Percentiles rank a stretch among this genome's conserved stretches.
Conservation (phyloP, 2,888 invertebrate genomes). For the Drosophila cognata region DNA sequence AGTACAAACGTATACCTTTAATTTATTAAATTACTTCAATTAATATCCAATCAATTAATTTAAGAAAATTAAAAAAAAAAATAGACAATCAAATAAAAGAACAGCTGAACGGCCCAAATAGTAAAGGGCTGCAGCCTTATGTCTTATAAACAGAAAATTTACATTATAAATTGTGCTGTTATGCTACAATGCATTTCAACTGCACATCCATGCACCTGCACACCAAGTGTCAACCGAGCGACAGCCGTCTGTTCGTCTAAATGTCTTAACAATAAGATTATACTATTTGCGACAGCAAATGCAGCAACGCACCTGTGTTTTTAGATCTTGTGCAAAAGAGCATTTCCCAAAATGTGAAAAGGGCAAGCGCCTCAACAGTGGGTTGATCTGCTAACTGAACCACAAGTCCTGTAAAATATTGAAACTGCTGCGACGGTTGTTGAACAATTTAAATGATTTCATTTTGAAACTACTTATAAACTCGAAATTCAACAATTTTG, state of each 20-base stretch:
- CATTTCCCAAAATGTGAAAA: constrained; percentile 10
- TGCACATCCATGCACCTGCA: constrained; percentile 56
- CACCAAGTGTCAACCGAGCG: constrained; percentile 40
- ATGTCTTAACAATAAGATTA: constrained; percentile 44
- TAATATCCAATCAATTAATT: constrained; percentile 3
- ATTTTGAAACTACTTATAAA: not conserved
- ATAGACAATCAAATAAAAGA: constrained; percentile 23
- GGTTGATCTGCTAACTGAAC: not conserved
- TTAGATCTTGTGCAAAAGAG: constrained; percentile 13
- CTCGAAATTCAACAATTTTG: not conserved
- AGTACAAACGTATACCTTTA: no score
- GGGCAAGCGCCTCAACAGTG: constrained; percentile 9
- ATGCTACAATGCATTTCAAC: constrained; percentile 29
- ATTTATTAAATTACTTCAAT: not conserved
- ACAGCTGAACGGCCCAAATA: constrained; percentile 16
- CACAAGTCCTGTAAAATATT: constrained; percentile 2
- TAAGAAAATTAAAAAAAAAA: constrained; percentile 5
- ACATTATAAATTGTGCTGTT: constrained; percentile 21
- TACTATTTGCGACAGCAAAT: constrained; percentile 47
- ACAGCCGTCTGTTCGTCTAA: constrained; percentile 31
- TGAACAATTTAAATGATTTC: not conserved
- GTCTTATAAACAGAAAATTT: constrained; percentile 17
- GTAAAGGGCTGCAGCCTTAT: constrained; percentile 27
- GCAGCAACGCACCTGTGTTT: constrained; percentile 38
- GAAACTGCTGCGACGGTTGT: not conserved